phyloP scores from a whole-genome alignment of 2,113 vertebrate genomes.

The Nerophis lumbriciformis region DNA sequence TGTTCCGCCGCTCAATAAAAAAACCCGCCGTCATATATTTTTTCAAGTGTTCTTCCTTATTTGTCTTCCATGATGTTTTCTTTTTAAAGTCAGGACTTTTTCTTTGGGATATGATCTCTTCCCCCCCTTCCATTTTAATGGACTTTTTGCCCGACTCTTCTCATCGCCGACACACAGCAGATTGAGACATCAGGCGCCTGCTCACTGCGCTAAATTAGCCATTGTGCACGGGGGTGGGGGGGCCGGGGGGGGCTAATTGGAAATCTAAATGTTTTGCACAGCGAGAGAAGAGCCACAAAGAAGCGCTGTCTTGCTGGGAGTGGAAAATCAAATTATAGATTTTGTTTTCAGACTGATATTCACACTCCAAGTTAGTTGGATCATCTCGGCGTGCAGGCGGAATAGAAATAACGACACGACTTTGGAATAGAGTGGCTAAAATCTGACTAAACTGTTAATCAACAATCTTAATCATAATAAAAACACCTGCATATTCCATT shows the following conservation, averaged over 20 bases:
- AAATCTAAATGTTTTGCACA: conserved; percentile 88
- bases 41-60: conserved; percentile 22
- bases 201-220: conserved; percentile 87
- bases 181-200: conserved; percentile 91
- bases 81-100: conserved; percentile 10
- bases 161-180: conserved; percentile 88
- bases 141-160: conserved; percentile 64
- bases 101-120: conserved; percentile 27
- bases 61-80: conserved; percentile 32
- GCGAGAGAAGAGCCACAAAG: conserved; percentile 68
- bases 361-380: conserved; percentile 14
- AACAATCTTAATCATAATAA: conserved; percentile 39
- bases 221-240: conserved; percentile 85
- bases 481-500: conserved; percentile 59
- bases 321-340: conserved; percentile 36
- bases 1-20: conserved; percentile 49
- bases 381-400: conserved; percentile 9
- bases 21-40: conserved; percentile 40
- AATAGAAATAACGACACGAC: conserved; percentile 9
- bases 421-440: conserved; percentile 5
- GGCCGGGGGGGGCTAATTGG: conserved; percentile 83
- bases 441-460: conserved; percentile 7
- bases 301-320: conserved; percentile 61
- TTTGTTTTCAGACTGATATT: conserved; percentile 15
- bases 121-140: conserved; percentile 14